Evolutionary conservation across 2,888 invertebrate genomes (phyloP).

Genomic region (Apomyelois bistriatella): DNA sequence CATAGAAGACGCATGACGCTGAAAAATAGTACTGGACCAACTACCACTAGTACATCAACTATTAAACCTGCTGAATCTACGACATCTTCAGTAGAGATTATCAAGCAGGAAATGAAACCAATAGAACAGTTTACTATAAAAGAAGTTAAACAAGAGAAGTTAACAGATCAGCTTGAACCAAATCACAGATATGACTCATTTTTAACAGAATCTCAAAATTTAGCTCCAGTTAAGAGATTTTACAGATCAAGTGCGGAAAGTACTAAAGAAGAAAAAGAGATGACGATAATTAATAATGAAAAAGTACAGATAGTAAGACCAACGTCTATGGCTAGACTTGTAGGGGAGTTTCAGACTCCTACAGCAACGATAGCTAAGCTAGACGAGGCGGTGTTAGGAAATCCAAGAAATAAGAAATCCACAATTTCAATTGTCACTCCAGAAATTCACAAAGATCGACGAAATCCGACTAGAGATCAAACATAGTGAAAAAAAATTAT

Average conservation of each 20-base stretch:
- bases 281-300: slow-evolving; percentile 57
- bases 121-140: slow-evolving; percentile 33
- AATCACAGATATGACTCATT: slow-evolving; percentile 41
- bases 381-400: slow-evolving; percentile 65
- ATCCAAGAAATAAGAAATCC: slow-evolving; percentile 47
- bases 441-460: slow-evolving; percentile 28
- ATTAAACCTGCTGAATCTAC: slow-evolving; percentile 27
- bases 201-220: slow-evolving; percentile 34
- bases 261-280: slow-evolving; percentile 43
- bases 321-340: slow-evolving; percentile 46
- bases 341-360: slow-evolving; percentile 52
- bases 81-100: slow-evolving; percentile 42
- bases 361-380: slow-evolving; percentile 55
- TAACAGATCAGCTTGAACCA: slow-evolving; percentile 54
- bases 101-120: slow-evolving; percentile 55
- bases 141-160: slow-evolving; percentile 44
- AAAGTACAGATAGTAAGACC: slow-evolving; percentile 66
- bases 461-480: slow-evolving; percentile 37
- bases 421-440: slow-evolving; percentile 42
- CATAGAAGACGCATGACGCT: slow-evolving; percentile 60
- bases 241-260: slow-evolving; percentile 67
- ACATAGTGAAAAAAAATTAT: slow-evolving; percentile 48
- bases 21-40: slow-evolving; percentile 36
- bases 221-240: slow-evolving; percentile 53
- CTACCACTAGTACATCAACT: slow-evolving; percentile 29